Conservation (phyloP, 2,113 vertebrate species). For the Caloenas nicobarica region DNA sequence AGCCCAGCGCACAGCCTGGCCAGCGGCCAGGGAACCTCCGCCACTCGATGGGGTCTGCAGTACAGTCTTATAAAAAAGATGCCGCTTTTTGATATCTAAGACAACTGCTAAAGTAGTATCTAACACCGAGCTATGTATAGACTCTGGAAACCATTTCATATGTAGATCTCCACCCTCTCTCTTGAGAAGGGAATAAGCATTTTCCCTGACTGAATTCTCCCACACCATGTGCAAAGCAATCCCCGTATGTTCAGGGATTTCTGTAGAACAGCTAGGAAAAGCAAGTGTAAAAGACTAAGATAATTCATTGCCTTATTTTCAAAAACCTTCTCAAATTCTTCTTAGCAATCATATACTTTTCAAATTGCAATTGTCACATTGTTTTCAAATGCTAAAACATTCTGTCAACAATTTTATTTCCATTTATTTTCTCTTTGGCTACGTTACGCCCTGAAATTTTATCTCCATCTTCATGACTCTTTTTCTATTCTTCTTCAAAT, state of each 20-base stretch:
- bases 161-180: background rate
- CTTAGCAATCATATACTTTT: background rate
- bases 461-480: fast-evolving
- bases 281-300: background rate
- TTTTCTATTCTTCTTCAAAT: background rate
- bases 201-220: background rate
- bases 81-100: background rate
- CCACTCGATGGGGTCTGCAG: too few species aligned
- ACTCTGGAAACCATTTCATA: background rate
- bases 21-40: too few species aligned
- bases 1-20: background rate
- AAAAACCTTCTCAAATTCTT: background rate
- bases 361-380: background rate
- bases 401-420: background rate
- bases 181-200: background rate
- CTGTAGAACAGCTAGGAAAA: background rate
- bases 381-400: background rate
- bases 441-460: background rate
- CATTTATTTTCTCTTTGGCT: background rate
- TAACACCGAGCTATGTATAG: background rate
- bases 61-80: background rate
- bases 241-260: background rate
- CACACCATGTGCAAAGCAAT: background rate
- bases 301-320: background rate
- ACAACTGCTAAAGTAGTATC: background rate